These are phyloP conservation scores for Campoletis raptor DNA, from an alignment of 2,888 invertebrate genomes.

Conservation along the genomic window DNA sequence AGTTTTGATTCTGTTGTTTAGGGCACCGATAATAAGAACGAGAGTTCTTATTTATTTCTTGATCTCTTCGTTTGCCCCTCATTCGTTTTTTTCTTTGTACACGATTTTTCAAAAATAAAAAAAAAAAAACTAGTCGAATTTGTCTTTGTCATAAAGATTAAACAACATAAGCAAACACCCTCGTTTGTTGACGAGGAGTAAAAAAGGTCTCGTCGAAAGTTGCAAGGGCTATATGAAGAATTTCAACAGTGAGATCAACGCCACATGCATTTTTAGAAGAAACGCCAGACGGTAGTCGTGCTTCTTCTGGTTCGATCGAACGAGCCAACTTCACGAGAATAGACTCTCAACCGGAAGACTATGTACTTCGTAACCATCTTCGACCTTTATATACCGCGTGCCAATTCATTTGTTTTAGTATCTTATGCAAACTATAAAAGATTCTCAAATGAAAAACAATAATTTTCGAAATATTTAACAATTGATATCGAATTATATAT, in stretches of 20 bases:
- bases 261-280: constrained; percentile 29
- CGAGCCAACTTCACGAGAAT: constrained; percentile 41
- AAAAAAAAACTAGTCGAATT: too few species aligned
- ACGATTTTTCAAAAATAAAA: too few species aligned
- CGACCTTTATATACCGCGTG: background rate
- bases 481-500: too few species aligned
- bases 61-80: too few species aligned
- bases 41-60: too few species aligned
- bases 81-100: too few species aligned
- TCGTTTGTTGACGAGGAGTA: background rate
- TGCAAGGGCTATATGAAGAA: background rate
- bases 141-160: too few species aligned
- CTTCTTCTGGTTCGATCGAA: constrained; percentile 21
- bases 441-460: background rate
- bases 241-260: constrained; percentile 36
- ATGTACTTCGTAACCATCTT: background rate
- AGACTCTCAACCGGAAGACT: constrained; percentile 2
- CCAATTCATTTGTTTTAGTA: background rate
- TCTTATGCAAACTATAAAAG: background rate
- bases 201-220: constrained; percentile 13
- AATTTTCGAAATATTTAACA: too few species aligned
- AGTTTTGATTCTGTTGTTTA: too few species aligned
- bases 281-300: constrained; percentile 64
- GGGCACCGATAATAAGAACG: too few species aligned
- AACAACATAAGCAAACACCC: too few species aligned